Conservation (phyloP, 2,797 vertebrate genomes). For the Hypotaenidia philippensis region DNA sequence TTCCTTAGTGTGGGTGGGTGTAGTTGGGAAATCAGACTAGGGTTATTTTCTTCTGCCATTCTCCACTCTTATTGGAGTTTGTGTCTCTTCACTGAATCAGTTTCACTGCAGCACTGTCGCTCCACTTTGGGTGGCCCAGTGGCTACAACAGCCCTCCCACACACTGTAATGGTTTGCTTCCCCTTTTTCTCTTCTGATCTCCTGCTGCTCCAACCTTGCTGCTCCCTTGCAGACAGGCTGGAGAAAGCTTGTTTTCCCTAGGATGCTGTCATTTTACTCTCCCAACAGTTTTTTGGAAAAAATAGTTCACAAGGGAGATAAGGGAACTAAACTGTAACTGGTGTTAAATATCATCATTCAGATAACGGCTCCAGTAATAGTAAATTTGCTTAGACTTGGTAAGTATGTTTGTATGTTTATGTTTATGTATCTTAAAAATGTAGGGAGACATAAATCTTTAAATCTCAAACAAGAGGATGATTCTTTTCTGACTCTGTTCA, state of each 20-base stretch:
- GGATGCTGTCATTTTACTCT: not conserved
- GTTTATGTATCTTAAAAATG: constrained; percentile 35
- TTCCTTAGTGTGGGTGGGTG: rapidly evolving
- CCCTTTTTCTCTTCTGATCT: not conserved
- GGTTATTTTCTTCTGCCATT: not conserved
- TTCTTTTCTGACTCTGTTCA: constrained; percentile 38
- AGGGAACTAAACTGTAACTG: not conserved
- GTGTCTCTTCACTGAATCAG: not conserved
- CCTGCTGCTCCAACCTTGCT: not conserved
- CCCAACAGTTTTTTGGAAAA: not conserved
- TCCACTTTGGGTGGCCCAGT: not conserved
- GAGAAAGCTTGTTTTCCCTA: not conserved
- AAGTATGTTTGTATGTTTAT: constrained; percentile 17
- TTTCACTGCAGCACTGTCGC: rapidly evolving
- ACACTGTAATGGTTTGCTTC: not conserved
- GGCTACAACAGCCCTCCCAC: not conserved
- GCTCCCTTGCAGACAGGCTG: not conserved
- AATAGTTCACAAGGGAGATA: not conserved
- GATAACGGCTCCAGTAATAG: not conserved
- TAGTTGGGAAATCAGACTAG: not conserved
- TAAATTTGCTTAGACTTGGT: not conserved
- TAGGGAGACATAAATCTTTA: constrained; percentile 22
- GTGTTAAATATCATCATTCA: constrained; percentile 5
- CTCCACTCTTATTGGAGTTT: rapidly evolving
- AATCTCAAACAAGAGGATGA: constrained; percentile 30